Conservation (phyloP, 2,888 invertebrate genomes). For the Sphaeridia pumilis region DNA sequence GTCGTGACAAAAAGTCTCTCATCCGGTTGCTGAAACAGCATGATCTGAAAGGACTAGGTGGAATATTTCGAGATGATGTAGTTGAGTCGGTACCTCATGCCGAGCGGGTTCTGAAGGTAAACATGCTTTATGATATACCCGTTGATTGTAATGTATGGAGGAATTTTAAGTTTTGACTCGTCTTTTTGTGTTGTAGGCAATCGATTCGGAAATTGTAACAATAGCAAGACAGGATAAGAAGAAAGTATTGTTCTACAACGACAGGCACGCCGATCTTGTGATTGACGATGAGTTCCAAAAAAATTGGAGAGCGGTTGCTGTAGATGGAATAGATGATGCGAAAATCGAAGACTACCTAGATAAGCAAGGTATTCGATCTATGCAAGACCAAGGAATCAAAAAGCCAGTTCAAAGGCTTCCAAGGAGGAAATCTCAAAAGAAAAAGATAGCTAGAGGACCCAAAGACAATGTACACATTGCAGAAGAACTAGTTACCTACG, state of each 20-base stretch:
- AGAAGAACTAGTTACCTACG: constrained; percentile 84
- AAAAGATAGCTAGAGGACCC: constrained; percentile 76
- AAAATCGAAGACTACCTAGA: constrained; percentile 98
- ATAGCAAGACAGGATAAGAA: constrained; percentile 86
- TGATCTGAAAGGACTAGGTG: constrained; percentile 88
- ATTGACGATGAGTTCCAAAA: constrained; percentile 94
- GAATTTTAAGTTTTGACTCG: too few relatives aligned
- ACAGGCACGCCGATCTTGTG: constrained; percentile 66
- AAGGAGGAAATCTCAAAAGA: constrained; percentile 67
- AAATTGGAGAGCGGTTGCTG: constrained; percentile 81
- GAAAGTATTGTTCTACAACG: constrained; percentile 89
- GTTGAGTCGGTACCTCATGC: constrained; percentile 92
- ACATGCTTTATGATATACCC: too few relatives aligned
- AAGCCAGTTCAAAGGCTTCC: constrained; percentile 63
- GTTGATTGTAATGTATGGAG: too few relatives aligned
- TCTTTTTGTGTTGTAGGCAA: constrained; percentile 14
- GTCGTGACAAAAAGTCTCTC: constrained; percentile 80
- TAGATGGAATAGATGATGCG: constrained; percentile 94
- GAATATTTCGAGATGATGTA: constrained; percentile 84
- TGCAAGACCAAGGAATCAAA: constrained; percentile 89
- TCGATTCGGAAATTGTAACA: constrained; percentile 57
- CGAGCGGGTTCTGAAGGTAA: constrained; percentile 71
- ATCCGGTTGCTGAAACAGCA: constrained; percentile 78
- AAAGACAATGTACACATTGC: constrained; percentile 95
- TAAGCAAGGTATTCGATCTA: constrained; percentile 83